A percentile compares a stretch with the other conserved stretches of the same genome.
phyloP scores from a whole-genome alignment of 2,888 invertebrate species.

The Mystacides longicornis region DNA sequence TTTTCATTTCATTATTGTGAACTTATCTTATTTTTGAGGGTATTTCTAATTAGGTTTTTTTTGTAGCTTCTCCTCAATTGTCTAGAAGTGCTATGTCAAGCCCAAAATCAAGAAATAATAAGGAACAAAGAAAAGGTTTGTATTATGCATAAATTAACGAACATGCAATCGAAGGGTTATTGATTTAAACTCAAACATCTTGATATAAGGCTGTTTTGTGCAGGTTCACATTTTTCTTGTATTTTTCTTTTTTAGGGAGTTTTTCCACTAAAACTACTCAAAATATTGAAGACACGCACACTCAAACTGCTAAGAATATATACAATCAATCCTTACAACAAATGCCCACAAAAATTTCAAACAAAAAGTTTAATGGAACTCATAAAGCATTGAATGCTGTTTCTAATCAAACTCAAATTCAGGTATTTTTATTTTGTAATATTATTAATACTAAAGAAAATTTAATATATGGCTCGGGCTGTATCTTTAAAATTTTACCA shows the following conservation, averaged over 20 bases:
- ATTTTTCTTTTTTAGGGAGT: slow-evolving; percentile 20
- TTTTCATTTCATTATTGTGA: not conserved
- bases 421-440: no score
- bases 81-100: slow-evolving; percentile 45
- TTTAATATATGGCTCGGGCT: no score
- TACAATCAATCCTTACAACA: slow-evolving; percentile 21
- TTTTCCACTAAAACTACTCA: slow-evolving; percentile 21
- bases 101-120: slow-evolving; percentile 40
- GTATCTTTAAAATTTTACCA: no score
- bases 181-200: no score
- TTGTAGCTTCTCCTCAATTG: slow-evolving; percentile 40
- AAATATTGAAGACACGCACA: slow-evolving; percentile 17
- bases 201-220: not conserved
- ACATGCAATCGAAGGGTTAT: no score
- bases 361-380: slow-evolving; percentile 16
- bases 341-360: not conserved
- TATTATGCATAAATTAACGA: no score
- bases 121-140: slow-evolving; percentile 42
- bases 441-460: no score
- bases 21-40: not conserved
- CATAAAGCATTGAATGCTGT: slow-evolving; percentile 18
- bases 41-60: slow-evolving; percentile 2
- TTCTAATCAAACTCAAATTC: slow-evolving; percentile 22
- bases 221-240: not conserved
- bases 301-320: slow-evolving; percentile 20